Conservation (phyloP, 2,797 vertebrate genomes). For the Tarsius wallacei region DNA sequence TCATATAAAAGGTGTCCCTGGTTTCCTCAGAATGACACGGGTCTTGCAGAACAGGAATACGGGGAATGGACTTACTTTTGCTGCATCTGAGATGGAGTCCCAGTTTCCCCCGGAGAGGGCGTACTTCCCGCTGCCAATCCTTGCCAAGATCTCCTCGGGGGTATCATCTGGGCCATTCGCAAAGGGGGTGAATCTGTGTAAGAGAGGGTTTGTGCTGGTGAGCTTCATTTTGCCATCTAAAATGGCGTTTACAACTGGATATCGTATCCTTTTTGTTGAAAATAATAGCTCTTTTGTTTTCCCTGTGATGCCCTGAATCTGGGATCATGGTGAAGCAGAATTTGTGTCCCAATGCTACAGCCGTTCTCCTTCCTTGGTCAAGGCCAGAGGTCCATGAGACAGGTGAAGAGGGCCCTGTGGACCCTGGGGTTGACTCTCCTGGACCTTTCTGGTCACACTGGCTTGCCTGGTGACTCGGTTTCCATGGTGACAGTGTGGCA, state of each 20-base stretch:
- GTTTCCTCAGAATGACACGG: rapidly evolving
- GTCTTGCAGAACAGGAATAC: rapidly evolving
- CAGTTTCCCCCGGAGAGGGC: slow-evolving; percentile 97
- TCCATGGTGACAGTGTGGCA: neutral
- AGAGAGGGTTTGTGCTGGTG: rapidly evolving
- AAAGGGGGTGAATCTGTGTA: slow-evolving; percentile 96
- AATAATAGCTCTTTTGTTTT: neutral
- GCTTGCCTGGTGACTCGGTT: neutral
- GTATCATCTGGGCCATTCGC: slow-evolving; percentile 97
- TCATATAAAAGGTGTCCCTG: neutral
- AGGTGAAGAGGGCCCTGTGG: no score
- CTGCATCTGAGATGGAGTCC: slow-evolving; percentile 96
- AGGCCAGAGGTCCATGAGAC: rapidly evolving
- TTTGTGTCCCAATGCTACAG: rapidly evolving
- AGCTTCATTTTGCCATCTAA: neutral
- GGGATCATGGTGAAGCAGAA: rapidly evolving
- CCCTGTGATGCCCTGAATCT: neutral
- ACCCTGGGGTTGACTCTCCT: rapidly evolving
- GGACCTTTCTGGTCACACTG: neutral
- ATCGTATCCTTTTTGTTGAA: neutral
- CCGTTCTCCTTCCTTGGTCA: neutral
- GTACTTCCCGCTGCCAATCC: slow-evolving; percentile 96
- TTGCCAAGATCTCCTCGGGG: slow-evolving; percentile 97
- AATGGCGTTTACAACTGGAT: rapidly evolving
- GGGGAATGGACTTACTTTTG: slow-evolving; percentile 92